phyloP scores from a whole-genome alignment of 2,113 vertebrate genomes.

The Monarcha castaneiventris region DNA sequence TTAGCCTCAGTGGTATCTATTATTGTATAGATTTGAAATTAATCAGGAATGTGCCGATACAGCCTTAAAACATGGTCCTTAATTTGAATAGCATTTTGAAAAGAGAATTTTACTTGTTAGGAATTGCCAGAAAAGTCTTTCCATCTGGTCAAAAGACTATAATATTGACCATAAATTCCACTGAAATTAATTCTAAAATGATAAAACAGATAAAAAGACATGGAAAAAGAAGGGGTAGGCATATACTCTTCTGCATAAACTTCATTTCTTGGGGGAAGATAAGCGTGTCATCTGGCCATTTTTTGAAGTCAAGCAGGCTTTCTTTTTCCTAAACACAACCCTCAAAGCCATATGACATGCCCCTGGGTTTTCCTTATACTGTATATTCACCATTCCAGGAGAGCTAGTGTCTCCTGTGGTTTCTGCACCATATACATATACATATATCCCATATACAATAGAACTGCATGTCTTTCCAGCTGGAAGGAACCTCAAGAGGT shows the following conservation, averaged over 20 bases:
- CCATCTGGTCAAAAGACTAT: neutral
- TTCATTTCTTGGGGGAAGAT: neutral
- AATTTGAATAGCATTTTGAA: neutral
- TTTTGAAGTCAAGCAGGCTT: neutral
- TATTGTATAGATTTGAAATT: neutral
- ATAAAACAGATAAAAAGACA: neutral
- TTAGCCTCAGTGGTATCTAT: neutral
- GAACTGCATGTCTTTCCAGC: neutral
- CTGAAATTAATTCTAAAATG: neutral
- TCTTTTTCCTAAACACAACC: neutral
- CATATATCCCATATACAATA: neutral
- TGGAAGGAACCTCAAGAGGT: neutral
- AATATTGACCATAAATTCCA: neutral
- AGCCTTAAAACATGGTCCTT: neutral
- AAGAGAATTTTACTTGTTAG: neutral
- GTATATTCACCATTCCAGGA: neutral
- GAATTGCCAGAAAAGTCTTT: neutral
- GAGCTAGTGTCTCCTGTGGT: neutral
- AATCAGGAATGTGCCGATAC: neutral
- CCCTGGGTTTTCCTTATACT: neutral
- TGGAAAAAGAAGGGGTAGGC: neutral
- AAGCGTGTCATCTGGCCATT: neutral
- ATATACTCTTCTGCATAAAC: neutral
- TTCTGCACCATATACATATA: neutral
- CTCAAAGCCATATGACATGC: neutral